phyloP scores from a whole-genome alignment of 2,113 vertebrate genomes.

The Seriola quinqueradiata region DNA sequence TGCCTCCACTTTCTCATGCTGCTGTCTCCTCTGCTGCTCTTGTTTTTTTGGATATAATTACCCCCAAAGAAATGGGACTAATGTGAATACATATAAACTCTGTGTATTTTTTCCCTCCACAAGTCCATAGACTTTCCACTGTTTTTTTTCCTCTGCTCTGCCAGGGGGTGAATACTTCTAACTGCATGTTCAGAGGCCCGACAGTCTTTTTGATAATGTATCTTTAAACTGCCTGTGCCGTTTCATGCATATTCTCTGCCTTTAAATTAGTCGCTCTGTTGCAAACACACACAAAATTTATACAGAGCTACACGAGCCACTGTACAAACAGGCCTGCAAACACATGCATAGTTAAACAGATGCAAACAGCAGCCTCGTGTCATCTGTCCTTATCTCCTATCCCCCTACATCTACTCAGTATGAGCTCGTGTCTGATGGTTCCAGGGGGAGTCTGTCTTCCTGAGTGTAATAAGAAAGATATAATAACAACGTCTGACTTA shows the following conservation, averaged over 20 bases:
- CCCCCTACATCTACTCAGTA: constrained; percentile 7
- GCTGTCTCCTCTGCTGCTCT: constrained; percentile 65
- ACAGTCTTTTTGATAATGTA: constrained; percentile 69
- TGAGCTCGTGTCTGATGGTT: constrained; percentile 24
- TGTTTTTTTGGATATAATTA: constrained; percentile 76
- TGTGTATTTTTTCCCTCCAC: constrained; percentile 57
- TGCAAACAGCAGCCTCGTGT: constrained; percentile 25
- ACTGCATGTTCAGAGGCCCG: constrained; percentile 75
- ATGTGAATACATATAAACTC: constrained; percentile 69
- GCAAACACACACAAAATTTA: constrained; percentile 32
- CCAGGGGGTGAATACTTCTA: constrained; percentile 61
- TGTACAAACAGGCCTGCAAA: constrained; percentile 39
- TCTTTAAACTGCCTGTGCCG: constrained; percentile 58
- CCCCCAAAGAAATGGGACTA: constrained; percentile 38
- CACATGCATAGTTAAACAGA: constrained; percentile 54
- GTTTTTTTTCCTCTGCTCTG: constrained; percentile 50
- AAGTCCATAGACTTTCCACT: constrained; percentile 55
- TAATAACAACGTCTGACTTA: background rate
- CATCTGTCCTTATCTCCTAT: constrained; percentile 21
- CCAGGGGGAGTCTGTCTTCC: constrained; percentile 8
- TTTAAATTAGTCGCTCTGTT: constrained; percentile 59
- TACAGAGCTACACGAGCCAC: constrained; percentile 14
- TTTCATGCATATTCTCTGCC: constrained; percentile 70
- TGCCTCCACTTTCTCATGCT: constrained; percentile 50
- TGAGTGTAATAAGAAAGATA: constrained; percentile 7